Conservation (phyloP, 2,113 vertebrate species). For the Ictalurus furcatus region DNA sequence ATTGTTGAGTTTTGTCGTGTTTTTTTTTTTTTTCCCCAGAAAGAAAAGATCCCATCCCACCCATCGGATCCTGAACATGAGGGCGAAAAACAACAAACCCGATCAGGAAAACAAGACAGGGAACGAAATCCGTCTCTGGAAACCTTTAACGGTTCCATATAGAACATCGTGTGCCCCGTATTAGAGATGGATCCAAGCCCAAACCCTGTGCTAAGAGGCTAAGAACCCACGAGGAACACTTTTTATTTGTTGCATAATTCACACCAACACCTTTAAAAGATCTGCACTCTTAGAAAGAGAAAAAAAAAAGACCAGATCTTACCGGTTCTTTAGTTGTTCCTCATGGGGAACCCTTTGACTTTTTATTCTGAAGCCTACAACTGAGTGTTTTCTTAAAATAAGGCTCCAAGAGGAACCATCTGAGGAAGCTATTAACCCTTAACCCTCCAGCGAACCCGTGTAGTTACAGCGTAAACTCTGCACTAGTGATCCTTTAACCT, state of each 20-base stretch:
- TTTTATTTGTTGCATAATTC: background rate
- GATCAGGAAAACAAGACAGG: background rate
- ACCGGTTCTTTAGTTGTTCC: background rate
- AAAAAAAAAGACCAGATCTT: too few relatives aligned
- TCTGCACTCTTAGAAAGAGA: background rate
- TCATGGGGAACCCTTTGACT: background rate
- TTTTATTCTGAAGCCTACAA: too few relatives aligned
- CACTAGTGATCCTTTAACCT: background rate
- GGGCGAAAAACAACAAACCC: background rate
- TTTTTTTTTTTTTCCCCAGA: too few relatives aligned
- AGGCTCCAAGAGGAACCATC: background rate
- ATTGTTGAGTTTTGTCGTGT: background rate
- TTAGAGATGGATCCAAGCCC: background rate
- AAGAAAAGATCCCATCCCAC: background rate
- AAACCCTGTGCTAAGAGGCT: background rate
- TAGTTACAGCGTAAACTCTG: too few relatives aligned
- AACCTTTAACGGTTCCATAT: background rate
- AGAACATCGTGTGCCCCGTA: background rate
- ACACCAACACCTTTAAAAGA: background rate
- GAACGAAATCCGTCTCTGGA: background rate
- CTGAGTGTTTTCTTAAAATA: too few relatives aligned
- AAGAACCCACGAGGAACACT: background rate
- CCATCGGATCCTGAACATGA: background rate
- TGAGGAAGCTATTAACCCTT: background rate
- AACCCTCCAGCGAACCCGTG: background rate